Evolutionary conservation across 2,888 invertebrate genomes (phyloP).

Genomic region (Volucella zonaria): DNA sequence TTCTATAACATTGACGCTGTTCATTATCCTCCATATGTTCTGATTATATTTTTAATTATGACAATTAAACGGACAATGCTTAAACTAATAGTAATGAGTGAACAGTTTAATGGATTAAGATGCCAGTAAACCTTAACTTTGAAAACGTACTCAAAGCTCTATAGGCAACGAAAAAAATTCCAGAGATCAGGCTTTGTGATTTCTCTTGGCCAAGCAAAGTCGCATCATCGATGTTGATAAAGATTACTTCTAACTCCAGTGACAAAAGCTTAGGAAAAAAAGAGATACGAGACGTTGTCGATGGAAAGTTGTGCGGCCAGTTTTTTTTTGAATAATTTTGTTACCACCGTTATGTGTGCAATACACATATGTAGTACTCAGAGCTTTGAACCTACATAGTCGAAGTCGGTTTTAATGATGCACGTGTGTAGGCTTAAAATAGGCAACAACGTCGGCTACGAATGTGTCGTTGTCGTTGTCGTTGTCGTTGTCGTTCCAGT

Average conservation of each 20-base stretch:
- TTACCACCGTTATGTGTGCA: conserved; percentile 46
- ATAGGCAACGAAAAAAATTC: too few relatives aligned
- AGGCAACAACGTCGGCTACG: conserved; percentile 16
- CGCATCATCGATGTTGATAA: too few relatives aligned
- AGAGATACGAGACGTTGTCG: conserved; percentile 64
- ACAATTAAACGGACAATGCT: too few relatives aligned
- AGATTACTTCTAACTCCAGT: conserved; percentile 12
- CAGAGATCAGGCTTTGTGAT: too few relatives aligned
- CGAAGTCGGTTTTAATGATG: conserved; percentile 60
- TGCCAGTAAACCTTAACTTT: too few relatives aligned
- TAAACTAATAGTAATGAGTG: too few relatives aligned
- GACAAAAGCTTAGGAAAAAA: conserved; percentile 36
- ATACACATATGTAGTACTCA: conserved; percentile 60
- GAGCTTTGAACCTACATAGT: conserved; percentile 17
- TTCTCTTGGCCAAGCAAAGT: too few relatives aligned
- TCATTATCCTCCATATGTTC: too few relatives aligned
- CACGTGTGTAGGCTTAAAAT: conserved; percentile 66
- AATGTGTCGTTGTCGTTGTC: not conserved
- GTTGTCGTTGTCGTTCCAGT: conserved; percentile 12
- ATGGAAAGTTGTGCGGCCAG: conserved; percentile 67
- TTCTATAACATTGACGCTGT: too few relatives aligned
- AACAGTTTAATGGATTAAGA: too few relatives aligned
- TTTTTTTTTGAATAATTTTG: conserved; percentile 29
- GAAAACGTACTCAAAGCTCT: too few relatives aligned
- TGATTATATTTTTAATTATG: too few relatives aligned